A percentile compares a stretch with the other conserved stretches of the same genome.
Conservation (phyloP, 2,113 vertebrate genomes). For the Pantherophis guttatus region DNA sequence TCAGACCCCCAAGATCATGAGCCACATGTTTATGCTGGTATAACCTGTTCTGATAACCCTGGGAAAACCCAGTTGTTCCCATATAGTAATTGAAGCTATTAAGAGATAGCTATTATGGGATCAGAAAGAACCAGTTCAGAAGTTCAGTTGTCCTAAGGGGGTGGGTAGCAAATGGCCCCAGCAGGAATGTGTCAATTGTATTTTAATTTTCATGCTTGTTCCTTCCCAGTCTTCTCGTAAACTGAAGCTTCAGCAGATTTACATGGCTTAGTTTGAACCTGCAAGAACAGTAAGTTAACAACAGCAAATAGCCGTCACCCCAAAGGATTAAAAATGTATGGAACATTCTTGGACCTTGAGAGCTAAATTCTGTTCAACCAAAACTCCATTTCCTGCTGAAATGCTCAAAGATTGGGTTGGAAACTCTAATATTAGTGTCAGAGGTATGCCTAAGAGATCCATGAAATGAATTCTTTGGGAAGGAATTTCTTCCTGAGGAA, state of each 20-base stretch:
- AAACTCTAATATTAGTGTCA: neutral
- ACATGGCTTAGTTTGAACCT: constrained; percentile 28
- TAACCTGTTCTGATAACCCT: constrained; percentile 40
- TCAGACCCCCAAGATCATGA: constrained; percentile 53
- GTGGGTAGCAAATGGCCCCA: constrained; percentile 49
- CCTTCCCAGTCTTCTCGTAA: constrained; percentile 31
- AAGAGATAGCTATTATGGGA: constrained; percentile 56
- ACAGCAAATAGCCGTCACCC: constrained; percentile 13
- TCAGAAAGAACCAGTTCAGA: constrained; percentile 46
- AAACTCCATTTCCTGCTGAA: neutral
- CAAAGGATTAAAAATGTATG: neutral
- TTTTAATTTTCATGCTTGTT: constrained; percentile 49
- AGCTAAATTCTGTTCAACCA: too few species aligned
- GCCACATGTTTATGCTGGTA: constrained; percentile 48
- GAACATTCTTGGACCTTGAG: neutral
- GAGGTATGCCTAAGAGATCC: neutral
- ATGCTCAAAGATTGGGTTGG: neutral
- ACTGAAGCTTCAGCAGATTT: constrained; percentile 56
- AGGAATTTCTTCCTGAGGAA: neutral
- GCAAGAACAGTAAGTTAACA: constrained; percentile 6
- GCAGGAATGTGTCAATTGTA: constrained; percentile 54
- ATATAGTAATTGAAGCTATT: constrained; percentile 45
- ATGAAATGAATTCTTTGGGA: neutral
- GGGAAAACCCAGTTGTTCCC: constrained; percentile 42
- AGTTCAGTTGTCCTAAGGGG: constrained; percentile 53